These are phyloP conservation scores for Solen grandis DNA, from an alignment of 1,140 invertebrate genomes.

Conservation along the genomic window DNA sequence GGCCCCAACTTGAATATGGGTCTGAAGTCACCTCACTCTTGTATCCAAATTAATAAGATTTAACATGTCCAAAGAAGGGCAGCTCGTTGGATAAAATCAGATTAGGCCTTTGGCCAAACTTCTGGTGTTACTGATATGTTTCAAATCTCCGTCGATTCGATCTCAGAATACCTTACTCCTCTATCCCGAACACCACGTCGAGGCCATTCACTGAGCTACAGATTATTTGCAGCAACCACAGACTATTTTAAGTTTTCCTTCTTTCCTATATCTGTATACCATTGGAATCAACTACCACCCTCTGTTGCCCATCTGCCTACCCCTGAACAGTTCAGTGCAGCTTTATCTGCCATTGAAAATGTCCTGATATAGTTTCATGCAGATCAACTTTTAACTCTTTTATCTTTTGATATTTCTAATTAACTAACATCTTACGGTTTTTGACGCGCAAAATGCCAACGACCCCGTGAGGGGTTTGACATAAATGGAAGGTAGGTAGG, in stretches of 20 bases:
- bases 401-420: neutral
- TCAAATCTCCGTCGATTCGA: constrained; percentile 11
- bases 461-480: constrained; percentile 1
- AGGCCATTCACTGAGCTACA: neutral
- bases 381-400: too few species aligned
- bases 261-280: neutral
- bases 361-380: too few species aligned
- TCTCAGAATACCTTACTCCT: constrained; percentile 1
- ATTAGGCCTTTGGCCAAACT: too few species aligned
- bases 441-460: neutral
- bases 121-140: neutral
- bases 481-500: too few species aligned
- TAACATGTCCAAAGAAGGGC: constrained; percentile 12
- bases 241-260: constrained; percentile 7
- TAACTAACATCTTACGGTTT: neutral
- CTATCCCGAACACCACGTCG: neutral
- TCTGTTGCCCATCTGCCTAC: too few species aligned
- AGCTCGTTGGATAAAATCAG: constrained; percentile 4
- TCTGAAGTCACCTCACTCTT: neutral
- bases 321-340: neutral
- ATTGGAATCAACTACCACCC: neutral
- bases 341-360: too few species aligned
- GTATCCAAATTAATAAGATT: constrained; percentile 4
- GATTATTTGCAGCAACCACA: neutral
- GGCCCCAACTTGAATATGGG: constrained; percentile 6